Conservation (phyloP, 2,888 invertebrate species). For the Serripes groenlandicus region DNA sequence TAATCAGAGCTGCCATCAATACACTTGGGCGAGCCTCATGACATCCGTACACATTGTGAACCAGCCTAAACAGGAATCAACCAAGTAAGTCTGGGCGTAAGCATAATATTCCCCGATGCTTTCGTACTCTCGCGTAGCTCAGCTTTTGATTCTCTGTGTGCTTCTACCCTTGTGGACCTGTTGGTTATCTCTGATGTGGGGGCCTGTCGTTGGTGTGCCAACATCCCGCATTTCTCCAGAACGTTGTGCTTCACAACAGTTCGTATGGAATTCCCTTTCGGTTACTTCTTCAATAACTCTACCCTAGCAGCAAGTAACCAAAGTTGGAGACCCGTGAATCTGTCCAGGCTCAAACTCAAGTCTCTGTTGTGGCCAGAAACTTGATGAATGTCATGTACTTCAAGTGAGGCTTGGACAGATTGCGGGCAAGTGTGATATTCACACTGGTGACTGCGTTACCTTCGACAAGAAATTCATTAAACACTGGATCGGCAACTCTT, state of each 20-base stretch:
- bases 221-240: constrained; percentile 80
- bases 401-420: constrained; percentile 27
- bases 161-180: constrained; percentile 49
- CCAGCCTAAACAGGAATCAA: constrained; percentile 83
- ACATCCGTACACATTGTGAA: constrained; percentile 82
- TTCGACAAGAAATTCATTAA: constrained; percentile 77
- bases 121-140: constrained; percentile 57
- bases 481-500: constrained; percentile 77
- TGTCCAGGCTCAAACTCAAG: constrained; percentile 81
- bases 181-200: constrained; percentile 46
- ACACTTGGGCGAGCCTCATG: constrained; percentile 77
- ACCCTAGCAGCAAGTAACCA: constrained; percentile 81
- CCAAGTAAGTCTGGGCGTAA: constrained; percentile 60
- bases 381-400: constrained; percentile 74
- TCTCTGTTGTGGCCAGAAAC: constrained; percentile 78
- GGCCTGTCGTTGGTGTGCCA: constrained; percentile 75
- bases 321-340: constrained; percentile 79
- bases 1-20: constrained; percentile 72
- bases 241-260: constrained; percentile 75
- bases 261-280: constrained; percentile 50
- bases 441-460: constrained; percentile 75
- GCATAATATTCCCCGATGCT: constrained; percentile 65
- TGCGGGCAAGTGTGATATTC: constrained; percentile 78
- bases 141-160: constrained; percentile 51
- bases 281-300: constrained; percentile 79